These are phyloP conservation scores for Alcis repandata DNA, from an alignment of 2,888 invertebrate genomes.

Conservation along the genomic window DNA sequence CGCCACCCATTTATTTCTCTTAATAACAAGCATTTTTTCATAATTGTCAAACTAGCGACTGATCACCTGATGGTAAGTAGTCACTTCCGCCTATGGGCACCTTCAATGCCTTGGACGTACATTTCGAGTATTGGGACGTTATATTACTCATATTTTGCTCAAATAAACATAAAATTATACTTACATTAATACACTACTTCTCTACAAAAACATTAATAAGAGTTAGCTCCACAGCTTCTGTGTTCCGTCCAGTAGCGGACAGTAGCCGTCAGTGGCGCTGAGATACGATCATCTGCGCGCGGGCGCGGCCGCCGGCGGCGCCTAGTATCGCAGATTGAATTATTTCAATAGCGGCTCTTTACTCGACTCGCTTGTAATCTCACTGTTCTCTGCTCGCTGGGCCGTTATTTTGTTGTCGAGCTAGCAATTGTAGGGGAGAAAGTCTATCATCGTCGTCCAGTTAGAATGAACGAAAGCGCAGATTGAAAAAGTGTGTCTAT, in stretches of 20 bases:
- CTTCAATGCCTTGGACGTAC: no score
- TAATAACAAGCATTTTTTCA: no score
- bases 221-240: neutral
- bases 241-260: conserved; percentile 39
- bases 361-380: conserved; percentile 14
- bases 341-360: conserved; percentile 47
- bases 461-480: neutral
- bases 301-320: conserved; percentile 53
- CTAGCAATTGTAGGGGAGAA: neutral
- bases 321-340: conserved; percentile 50
- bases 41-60: no score
- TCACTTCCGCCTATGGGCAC: no score
- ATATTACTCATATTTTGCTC: no score
- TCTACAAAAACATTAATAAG: no score
- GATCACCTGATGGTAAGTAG: no score
- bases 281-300: conserved; percentile 65
- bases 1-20: no score
- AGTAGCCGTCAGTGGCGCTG: conserved; percentile 66
- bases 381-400: neutral
- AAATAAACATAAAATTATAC: no score
- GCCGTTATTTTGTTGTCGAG: neutral
- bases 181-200: no score
- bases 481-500: no score
- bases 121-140: no score
- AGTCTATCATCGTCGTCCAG: neutral